A percentile compares a stretch with the other conserved stretches of the same genome.
Conservation (phyloP, 2,113 vertebrate species). For the Columba livia region DNA sequence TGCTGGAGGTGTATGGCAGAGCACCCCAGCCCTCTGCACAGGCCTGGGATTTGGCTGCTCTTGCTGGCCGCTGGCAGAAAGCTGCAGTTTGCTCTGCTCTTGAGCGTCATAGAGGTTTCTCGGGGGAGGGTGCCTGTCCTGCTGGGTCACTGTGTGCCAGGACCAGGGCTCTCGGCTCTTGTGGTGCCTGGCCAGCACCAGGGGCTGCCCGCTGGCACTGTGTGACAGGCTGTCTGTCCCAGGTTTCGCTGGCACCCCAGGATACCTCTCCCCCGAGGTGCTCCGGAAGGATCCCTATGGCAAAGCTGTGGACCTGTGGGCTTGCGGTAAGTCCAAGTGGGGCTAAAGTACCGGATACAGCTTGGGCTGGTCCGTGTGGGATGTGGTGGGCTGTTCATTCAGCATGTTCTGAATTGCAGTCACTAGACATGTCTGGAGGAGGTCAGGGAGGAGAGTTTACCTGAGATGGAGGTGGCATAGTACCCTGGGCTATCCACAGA, state of each 20-base stretch:
- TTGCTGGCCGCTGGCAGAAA: background rate
- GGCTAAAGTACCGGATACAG: background rate
- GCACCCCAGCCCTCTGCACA: background rate
- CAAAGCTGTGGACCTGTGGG: constrained; percentile 96
- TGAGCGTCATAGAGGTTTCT: background rate
- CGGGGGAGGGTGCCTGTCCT: background rate
- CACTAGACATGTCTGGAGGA: rapidly evolving
- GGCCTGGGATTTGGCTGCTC: background rate
- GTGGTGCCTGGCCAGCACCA: rapidly evolving
- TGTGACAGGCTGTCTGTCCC: constrained; percentile 47
- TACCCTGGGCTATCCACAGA: background rate
- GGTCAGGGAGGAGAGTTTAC: background rate
- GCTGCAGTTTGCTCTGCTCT: background rate
- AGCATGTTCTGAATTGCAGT: background rate
- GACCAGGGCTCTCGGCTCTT: background rate
- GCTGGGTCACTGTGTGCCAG: rapidly evolving
- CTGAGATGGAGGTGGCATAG: background rate
- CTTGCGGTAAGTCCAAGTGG: constrained; percentile 83
- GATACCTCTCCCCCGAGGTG: constrained; percentile 88
- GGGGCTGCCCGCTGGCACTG: rapidly evolving
- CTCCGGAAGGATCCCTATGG: constrained; percentile 94
- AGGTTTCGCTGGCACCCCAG: constrained; percentile 85
- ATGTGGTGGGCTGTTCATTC: background rate
- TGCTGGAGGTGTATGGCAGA: background rate
- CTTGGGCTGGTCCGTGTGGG: rapidly evolving